These are phyloP conservation scores for Pteria penguin DNA, from an alignment of 2,888 invertebrate species.

Conservation along the genomic window DNA sequence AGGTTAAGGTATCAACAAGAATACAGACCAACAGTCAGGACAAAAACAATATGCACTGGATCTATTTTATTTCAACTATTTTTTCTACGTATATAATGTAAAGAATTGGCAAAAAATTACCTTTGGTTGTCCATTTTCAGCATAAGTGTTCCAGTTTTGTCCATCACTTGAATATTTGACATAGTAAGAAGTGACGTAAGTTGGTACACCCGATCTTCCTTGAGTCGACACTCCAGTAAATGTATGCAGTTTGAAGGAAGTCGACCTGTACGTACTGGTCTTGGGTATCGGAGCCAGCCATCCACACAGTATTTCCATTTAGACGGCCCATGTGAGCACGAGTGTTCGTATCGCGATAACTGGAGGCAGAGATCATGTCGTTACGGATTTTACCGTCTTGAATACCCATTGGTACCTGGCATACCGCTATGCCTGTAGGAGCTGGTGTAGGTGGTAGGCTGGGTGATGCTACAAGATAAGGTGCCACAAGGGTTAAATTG, in stretches of 20 bases:
- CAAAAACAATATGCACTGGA: no score
- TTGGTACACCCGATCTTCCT: constrained; percentile 85
- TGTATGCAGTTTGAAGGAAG: constrained; percentile 87
- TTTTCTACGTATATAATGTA: no score
- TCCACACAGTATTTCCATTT: constrained; percentile 85
- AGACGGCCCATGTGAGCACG: constrained; percentile 82
- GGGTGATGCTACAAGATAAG: neutral
- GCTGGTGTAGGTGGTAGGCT: neutral
- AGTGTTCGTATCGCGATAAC: constrained; percentile 78
- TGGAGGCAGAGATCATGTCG: constrained; percentile 85
- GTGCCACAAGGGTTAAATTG: no score
- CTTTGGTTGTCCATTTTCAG: constrained; percentile 82
- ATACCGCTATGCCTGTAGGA: constrained; percentile 70
- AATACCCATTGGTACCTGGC: constrained; percentile 87
- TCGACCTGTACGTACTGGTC: constrained; percentile 81
- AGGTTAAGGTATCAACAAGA: neutral
- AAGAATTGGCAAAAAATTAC: no score
- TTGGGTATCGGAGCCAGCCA: constrained; percentile 81
- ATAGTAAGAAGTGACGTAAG: constrained; percentile 89
- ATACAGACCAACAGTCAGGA: no score
- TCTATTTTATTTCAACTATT: no score
- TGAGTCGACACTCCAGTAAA: constrained; percentile 90
- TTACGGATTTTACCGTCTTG: constrained; percentile 83
- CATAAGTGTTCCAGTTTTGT: constrained; percentile 83
- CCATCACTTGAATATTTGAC: constrained; percentile 88